Conservation (phyloP, 2,113 vertebrate genomes). For the Oncorhynchus kisutch region DNA sequence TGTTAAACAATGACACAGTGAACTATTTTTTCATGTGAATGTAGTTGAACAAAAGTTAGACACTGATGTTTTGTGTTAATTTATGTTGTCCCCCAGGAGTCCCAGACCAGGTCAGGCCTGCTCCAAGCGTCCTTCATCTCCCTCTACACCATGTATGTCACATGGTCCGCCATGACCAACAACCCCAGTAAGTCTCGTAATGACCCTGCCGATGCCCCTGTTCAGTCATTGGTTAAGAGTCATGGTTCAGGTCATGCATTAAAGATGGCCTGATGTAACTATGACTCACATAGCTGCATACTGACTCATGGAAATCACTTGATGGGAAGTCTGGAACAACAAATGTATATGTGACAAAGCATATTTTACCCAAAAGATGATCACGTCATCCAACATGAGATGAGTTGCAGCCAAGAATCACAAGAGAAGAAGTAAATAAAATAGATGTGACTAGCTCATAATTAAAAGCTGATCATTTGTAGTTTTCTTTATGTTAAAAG, state of each 20-base stretch:
- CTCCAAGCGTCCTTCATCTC: slow-evolving; percentile 89
- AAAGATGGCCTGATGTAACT: not conserved
- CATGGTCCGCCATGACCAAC: slow-evolving; percentile 88
- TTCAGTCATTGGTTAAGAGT: not conserved
- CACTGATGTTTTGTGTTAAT: not conserved
- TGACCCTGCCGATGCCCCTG: not conserved
- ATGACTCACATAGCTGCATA: not conserved
- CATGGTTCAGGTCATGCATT: not conserved
- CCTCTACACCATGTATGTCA: slow-evolving; percentile 88
- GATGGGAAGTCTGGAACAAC: not conserved
- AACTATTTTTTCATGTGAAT: not conserved
- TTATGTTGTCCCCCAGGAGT: slow-evolving; percentile 69
- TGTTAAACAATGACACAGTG: not conserved
- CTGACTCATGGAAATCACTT: not conserved
- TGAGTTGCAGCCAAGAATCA: too few species aligned
- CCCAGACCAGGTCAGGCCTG: slow-evolving; percentile 88
- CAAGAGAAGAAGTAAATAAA: too few species aligned
- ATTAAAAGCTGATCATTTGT: too few species aligned
- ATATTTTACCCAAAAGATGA: too few species aligned
- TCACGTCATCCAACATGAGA: too few species aligned
- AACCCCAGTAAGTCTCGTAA: slow-evolving; percentile 81
- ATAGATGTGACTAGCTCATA: too few species aligned
- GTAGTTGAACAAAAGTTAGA: not conserved
- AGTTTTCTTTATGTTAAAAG: too few species aligned
- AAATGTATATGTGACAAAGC: too few species aligned